These are phyloP conservation scores for Ginglymostoma cirratum DNA, from an alignment of 2,113 vertebrate species.

Conservation along the genomic window DNA sequence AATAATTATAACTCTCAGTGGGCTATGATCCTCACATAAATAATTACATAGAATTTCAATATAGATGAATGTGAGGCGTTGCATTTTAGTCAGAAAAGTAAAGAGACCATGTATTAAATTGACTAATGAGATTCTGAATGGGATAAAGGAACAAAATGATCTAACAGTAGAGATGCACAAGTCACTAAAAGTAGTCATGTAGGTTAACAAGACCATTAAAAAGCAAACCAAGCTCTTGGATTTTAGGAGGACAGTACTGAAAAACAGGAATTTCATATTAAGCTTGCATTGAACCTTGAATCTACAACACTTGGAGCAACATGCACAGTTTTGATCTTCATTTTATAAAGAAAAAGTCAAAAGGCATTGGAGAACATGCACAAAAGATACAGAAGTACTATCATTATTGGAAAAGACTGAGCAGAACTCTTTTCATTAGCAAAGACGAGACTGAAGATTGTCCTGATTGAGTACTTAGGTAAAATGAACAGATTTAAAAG, in stretches of 20 bases:
- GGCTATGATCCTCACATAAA: background rate
- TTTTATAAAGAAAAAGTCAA: background rate
- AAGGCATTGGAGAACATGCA: background rate
- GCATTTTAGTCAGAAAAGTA: background rate
- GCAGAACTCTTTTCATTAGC: background rate
- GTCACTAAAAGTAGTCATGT: background rate
- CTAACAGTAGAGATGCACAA: background rate
- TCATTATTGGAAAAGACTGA: background rate
- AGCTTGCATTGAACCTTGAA: background rate
- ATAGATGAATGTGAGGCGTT: background rate
- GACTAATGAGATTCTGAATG: background rate
- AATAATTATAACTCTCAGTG: background rate
- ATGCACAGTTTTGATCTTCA: background rate
- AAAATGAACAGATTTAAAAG: background rate
- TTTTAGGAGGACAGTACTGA: background rate
- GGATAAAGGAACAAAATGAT: background rate
- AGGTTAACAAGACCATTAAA: background rate
- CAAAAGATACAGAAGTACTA: background rate
- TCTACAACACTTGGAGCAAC: background rate
- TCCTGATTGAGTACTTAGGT: background rate
- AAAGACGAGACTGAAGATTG: background rate
- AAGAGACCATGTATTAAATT: background rate
- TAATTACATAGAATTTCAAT: conserved; percentile 21
- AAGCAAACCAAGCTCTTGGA: background rate
- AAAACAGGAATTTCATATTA: background rate